These are phyloP conservation scores for Xenopus petersii DNA, from an alignment of 2,797 vertebrate species.

Conservation along the genomic window DNA sequence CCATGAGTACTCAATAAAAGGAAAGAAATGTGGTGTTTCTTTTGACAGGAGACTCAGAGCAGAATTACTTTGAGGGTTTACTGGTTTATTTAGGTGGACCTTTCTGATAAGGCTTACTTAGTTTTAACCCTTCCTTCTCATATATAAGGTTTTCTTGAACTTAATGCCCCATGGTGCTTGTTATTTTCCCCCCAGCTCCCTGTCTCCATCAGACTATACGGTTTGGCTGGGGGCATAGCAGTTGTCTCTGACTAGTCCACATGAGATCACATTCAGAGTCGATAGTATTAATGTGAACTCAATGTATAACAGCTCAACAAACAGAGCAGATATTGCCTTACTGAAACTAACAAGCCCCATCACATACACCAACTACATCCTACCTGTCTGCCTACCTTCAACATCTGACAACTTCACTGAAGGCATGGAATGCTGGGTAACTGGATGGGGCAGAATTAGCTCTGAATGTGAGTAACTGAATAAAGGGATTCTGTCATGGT, in stretches of 20 bases:
- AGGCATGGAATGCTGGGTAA: slow-evolving; percentile 66
- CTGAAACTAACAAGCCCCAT: slow-evolving; percentile 42
- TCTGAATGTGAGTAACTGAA: too few species aligned
- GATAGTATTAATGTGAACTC: slow-evolving; percentile 32
- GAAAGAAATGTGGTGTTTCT: too few species aligned
- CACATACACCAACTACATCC: too few species aligned
- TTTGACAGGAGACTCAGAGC: too few species aligned
- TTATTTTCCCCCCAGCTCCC: slow-evolving; percentile 34
- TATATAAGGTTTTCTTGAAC: too few species aligned
- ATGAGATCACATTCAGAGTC: neutral
- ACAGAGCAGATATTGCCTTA: slow-evolving; percentile 48
- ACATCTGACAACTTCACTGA: slow-evolving; percentile 56
- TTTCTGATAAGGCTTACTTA: too few species aligned
- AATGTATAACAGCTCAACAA: slow-evolving; percentile 32
- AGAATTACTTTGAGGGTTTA: too few species aligned
- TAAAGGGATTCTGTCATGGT: too few species aligned
- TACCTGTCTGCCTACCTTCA: slow-evolving; percentile 70
- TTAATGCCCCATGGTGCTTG: too few species aligned
- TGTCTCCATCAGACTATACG: slow-evolving; percentile 19
- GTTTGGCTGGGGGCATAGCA: slow-evolving; percentile 54
- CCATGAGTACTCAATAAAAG: too few species aligned
- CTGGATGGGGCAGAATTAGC: slow-evolving; percentile 72
- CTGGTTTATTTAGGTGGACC: too few species aligned
- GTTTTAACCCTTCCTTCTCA: too few species aligned
- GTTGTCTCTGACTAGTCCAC: slow-evolving; percentile 18